Percentiles rank a stretch among this genome's conserved stretches.
Conservation (phyloP, 1,140 invertebrate genomes). For the Drosophila tristis region DNA sequence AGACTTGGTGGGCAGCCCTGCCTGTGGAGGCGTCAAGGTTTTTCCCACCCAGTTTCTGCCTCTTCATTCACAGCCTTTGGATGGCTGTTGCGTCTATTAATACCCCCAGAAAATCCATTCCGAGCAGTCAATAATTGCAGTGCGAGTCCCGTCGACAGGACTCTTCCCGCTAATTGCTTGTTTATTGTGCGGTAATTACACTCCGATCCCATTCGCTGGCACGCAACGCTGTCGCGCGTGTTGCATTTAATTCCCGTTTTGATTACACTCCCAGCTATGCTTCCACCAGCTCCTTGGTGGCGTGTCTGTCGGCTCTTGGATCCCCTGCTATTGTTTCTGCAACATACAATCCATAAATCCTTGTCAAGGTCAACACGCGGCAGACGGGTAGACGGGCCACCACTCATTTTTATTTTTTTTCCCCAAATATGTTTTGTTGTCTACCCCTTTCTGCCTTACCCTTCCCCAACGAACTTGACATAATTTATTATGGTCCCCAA, state of each 20-base stretch:
- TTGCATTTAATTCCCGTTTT: slow-evolving; percentile 22
- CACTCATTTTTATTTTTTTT: slow-evolving; percentile 13
- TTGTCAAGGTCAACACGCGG: slow-evolving; percentile 30
- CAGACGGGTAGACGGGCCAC: too few relatives aligned
- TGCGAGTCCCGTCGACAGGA: slow-evolving; percentile 9
- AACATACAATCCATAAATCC: slow-evolving; percentile 32
- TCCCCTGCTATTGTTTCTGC: slow-evolving; percentile 16
- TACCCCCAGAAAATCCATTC: slow-evolving; percentile 8
- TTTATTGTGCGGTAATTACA: slow-evolving; percentile 56
- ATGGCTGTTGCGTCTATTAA: slow-evolving; percentile 14
- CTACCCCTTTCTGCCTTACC: background rate
- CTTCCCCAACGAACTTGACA: slow-evolving; percentile 11
- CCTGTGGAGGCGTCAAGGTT: background rate
- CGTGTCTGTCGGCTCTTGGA: slow-evolving; percentile 21
- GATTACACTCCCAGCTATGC: background rate
- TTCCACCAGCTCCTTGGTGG: slow-evolving; percentile 14
- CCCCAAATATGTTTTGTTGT: slow-evolving; percentile 5
- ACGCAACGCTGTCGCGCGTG: slow-evolving; percentile 47
- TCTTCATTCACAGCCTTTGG: slow-evolving; percentile 5
- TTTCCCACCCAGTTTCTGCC: too few relatives aligned
- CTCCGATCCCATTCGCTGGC: slow-evolving; percentile 27
- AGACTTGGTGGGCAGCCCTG: background rate
- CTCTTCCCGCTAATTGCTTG: slow-evolving; percentile 48
- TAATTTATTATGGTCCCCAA: slow-evolving; percentile 30
- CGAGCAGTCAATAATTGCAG: background rate